Evolutionary conservation across 2,113 vertebrate genomes (phyloP).

Genomic region (Daboia siamensis): DNA sequence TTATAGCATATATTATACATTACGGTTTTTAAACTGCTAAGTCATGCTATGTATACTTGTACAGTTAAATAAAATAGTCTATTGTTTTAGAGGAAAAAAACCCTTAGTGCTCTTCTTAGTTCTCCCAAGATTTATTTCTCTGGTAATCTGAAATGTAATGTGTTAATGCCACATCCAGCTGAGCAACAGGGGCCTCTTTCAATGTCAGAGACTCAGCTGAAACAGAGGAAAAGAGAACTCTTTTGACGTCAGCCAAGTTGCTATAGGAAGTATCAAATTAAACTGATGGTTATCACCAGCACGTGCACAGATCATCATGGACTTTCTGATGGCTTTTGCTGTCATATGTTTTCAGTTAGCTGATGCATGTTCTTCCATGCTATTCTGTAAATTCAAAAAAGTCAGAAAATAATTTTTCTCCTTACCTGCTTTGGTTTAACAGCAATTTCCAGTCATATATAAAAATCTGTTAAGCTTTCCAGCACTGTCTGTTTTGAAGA

Average conservation of each 20-base stretch:
- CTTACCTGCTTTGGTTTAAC: slow-evolving; percentile 24
- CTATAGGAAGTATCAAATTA: slow-evolving; percentile 59
- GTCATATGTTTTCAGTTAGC: slow-evolving; percentile 57
- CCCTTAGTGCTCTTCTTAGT: not conserved
- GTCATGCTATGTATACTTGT: not conserved
- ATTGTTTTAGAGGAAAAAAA: not conserved
- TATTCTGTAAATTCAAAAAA: slow-evolving; percentile 4
- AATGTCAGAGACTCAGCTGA: slow-evolving; percentile 35
- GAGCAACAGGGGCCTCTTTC: not conserved
- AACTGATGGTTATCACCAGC: slow-evolving; percentile 65
- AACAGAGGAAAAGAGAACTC: slow-evolving; percentile 2
- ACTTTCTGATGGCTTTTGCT: slow-evolving; percentile 56
- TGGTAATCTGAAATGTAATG: not conserved
- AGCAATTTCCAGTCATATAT: not conserved
- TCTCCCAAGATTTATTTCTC: not conserved
- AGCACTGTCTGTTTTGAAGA: not conserved
- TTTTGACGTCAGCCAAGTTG: slow-evolving; percentile 55
- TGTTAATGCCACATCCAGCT: not conserved
- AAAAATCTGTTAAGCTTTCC: slow-evolving; percentile 34
- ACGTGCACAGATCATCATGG: slow-evolving; percentile 32
- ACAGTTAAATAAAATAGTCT: not conserved
- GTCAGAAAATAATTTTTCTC: slow-evolving; percentile 20
- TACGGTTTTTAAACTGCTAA: not conserved
- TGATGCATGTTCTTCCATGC: slow-evolving; percentile 44
- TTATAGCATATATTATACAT: not conserved